phyloP scores from a whole-genome alignment of 1,140 invertebrate species.

The Pseudoatta argentina region DNA sequence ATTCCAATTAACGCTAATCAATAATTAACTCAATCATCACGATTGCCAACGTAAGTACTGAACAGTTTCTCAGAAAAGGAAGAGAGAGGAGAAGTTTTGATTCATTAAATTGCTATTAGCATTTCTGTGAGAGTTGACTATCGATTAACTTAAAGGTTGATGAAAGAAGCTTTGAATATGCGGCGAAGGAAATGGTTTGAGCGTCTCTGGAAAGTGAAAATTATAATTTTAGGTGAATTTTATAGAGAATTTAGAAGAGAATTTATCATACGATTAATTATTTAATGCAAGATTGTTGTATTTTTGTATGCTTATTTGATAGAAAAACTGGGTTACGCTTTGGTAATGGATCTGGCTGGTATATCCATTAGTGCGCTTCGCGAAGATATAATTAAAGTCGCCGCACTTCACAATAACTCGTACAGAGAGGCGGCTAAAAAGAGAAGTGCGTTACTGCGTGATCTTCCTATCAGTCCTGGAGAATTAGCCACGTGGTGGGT shows the following conservation, averaged over 20 bases:
- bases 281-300: neutral
- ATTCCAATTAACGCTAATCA: too few relatives aligned
- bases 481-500: slow-evolving; percentile 85
- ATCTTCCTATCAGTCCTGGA: slow-evolving; percentile 82
- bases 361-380: slow-evolving; percentile 79
- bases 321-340: slow-evolving; percentile 82
- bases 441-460: slow-evolving; percentile 80
- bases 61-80: too few relatives aligned
- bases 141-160: too few relatives aligned
- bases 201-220: neutral
- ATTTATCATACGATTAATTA: neutral
- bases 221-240: neutral
- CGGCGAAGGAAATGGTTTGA: neutral
- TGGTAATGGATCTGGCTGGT: slow-evolving; percentile 80
- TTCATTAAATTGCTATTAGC: too few relatives aligned
- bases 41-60: too few relatives aligned
- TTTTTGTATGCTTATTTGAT: neutral
- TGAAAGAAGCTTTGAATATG: neutral
- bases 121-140: too few relatives aligned
- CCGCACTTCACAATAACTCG: slow-evolving; percentile 75
- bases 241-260: too few relatives aligned
- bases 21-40: too few relatives aligned
- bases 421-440: slow-evolving; percentile 80
- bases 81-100: too few relatives aligned
- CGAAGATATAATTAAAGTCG: slow-evolving; percentile 80